A percentile compares a stretch with the other conserved stretches of the same genome.
Conservation (phyloP, 1,140 invertebrate species). For the Camponotus floridanus region DNA sequence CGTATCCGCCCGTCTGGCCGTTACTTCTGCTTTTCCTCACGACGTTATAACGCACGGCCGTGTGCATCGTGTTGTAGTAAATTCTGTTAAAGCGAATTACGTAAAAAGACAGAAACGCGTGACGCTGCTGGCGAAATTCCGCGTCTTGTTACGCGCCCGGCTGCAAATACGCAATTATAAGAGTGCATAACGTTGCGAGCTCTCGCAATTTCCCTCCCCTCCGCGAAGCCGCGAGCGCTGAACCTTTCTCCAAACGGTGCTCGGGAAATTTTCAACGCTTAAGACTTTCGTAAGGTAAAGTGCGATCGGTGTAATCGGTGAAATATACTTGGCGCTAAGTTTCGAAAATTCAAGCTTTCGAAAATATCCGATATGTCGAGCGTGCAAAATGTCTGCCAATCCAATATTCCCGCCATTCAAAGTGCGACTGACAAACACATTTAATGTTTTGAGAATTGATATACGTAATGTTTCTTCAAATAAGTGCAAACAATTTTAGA, state of each 20-base stretch:
- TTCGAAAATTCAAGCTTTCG: neutral
- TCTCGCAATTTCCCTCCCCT: conserved; percentile 25
- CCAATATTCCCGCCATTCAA: neutral
- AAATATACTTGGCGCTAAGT: neutral
- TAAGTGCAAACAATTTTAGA: too few relatives aligned
- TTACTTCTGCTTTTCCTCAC: conserved; percentile 30
- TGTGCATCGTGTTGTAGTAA: conserved; percentile 43
- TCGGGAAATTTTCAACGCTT: neutral
- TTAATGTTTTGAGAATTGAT: neutral
- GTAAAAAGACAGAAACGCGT: conserved; percentile 26
- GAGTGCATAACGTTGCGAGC: conserved; percentile 20
- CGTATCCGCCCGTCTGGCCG: conserved; percentile 16
- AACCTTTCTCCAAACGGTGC: neutral
- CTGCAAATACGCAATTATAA: conserved; percentile 37
- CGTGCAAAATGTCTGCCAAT: too few relatives aligned
- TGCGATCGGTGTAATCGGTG: too few relatives aligned
- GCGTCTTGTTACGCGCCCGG: neutral
- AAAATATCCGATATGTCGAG: too few relatives aligned
- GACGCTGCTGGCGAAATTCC: neutral
- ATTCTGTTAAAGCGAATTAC: conserved; percentile 43
- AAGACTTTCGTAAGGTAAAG: neutral
- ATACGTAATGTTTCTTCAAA: too few relatives aligned
- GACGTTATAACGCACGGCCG: conserved; percentile 32
- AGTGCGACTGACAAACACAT: too few relatives aligned
- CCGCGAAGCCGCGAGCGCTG: neutral